A percentile compares a stretch with the other conserved stretches of the same genome.
phyloP scores from a whole-genome alignment of 1,140 invertebrate genomes.

The Drosophila tristis region DNA sequence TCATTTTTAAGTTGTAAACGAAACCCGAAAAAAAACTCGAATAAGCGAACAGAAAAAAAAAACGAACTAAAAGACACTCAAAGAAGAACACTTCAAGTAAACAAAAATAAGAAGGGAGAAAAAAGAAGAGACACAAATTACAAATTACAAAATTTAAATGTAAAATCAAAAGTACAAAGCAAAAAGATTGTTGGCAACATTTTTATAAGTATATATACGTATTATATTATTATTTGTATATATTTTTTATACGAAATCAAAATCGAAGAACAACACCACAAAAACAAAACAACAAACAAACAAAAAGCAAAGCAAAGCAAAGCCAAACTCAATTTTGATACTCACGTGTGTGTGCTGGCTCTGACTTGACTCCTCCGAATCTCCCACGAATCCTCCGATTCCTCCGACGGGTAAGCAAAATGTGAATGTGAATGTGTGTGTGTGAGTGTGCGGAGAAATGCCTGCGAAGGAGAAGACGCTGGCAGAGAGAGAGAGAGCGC shows the following conservation, averaged over 20 bases:
- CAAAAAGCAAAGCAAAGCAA: constrained; percentile 7
- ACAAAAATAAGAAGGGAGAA: constrained; percentile 19
- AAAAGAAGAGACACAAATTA: constrained; percentile 41
- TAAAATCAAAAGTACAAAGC: constrained; percentile 81
- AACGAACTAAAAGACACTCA: constrained; percentile 15
- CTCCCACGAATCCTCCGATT: constrained; percentile 70
- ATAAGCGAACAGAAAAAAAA: constrained; percentile 9
- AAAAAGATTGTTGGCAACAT: constrained; percentile 82
- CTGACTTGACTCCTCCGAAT: constrained; percentile 9
- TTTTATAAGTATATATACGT: constrained; percentile 79
- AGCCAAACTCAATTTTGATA: constrained; percentile 56
- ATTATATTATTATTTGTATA: constrained; percentile 82
- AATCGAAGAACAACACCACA: constrained; percentile 40
- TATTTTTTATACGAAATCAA: constrained; percentile 80
- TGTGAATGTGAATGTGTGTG: constrained; percentile 37
- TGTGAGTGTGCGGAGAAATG: constrained; percentile 5
- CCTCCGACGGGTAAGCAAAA: constrained; percentile 72
- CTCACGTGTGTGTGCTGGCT: constrained; percentile 13
- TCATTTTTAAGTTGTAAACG: too few species aligned
- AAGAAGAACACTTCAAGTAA: constrained; percentile 4
- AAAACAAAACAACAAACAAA: constrained; percentile 27
- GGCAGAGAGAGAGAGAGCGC: constrained; percentile 7
- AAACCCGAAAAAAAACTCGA: background rate
- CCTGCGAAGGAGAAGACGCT: constrained; percentile 40
- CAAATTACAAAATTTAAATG: constrained; percentile 58